Conservation (phyloP, 2,113 vertebrate species). For the Morphnarchus princeps region DNA sequence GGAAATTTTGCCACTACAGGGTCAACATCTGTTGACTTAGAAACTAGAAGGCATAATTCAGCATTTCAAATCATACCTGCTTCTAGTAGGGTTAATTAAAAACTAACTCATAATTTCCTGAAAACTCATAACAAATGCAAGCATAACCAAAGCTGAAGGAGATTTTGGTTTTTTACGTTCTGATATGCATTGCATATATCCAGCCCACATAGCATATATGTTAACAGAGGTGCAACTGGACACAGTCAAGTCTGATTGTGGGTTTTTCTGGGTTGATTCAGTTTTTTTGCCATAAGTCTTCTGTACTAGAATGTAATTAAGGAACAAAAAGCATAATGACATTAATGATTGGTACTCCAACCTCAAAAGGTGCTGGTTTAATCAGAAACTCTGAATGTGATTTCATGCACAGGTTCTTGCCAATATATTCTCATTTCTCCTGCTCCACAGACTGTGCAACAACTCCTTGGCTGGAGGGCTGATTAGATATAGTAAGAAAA, state of each 20-base stretch:
- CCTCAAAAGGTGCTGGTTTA: slow-evolving; percentile 35
- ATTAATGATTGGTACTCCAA: slow-evolving; percentile 52
- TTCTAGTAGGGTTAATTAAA: slow-evolving; percentile 63
- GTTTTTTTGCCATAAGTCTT: slow-evolving; percentile 9
- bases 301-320: slow-evolving; percentile 57
- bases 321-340: slow-evolving; percentile 61
- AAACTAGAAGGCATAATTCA: slow-evolving; percentile 60
- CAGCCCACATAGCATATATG: not conserved
- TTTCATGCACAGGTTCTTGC: slow-evolving; percentile 12
- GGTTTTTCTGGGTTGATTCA: not conserved
- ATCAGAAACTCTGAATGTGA: slow-evolving; percentile 40
- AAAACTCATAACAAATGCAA: slow-evolving; percentile 57
- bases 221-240: slow-evolving; percentile 60
- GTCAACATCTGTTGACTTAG: slow-evolving; percentile 72
- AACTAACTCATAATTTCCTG: slow-evolving; percentile 50
- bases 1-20: slow-evolving; percentile 60
- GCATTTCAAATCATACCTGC: slow-evolving; percentile 58
- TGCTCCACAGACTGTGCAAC: not conserved
- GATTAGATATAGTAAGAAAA: not conserved
- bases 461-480: not conserved
- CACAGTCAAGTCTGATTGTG: slow-evolving; percentile 38
- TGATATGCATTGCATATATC: not conserved
- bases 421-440: not conserved
- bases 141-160: slow-evolving; percentile 23
- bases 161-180: not conserved